Percentiles rank a stretch among this genome's conserved stretches.
Conservation (phyloP, 2,888 invertebrate species). For the Drosophila sordidapex region DNA sequence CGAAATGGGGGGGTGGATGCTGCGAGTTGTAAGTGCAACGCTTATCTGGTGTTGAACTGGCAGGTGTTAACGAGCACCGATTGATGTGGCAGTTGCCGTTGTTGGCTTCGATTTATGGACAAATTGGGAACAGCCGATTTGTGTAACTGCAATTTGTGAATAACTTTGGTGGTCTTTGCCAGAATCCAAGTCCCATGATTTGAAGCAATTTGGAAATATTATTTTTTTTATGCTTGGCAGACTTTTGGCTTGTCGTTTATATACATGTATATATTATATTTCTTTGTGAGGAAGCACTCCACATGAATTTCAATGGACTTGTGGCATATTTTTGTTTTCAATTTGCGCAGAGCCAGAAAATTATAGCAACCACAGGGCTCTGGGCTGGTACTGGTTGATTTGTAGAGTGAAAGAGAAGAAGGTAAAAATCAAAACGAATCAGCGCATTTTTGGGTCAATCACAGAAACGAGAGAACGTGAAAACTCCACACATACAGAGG, state of each 20-base stretch:
- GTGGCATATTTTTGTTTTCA: slow-evolving; percentile 64
- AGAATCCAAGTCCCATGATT: slow-evolving; percentile 24
- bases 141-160: neutral
- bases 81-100: slow-evolving; percentile 24
- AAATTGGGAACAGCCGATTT: neutral
- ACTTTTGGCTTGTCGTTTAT: slow-evolving; percentile 6
- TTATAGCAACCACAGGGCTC: slow-evolving; percentile 16
- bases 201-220: slow-evolving; percentile 33
- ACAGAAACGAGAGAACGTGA: slow-evolving; percentile 30
- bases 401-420: slow-evolving; percentile 17
- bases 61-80: slow-evolving; percentile 55
- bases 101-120: slow-evolving; percentile 12
- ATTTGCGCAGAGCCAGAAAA: slow-evolving; percentile 47
- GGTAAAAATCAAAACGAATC: slow-evolving; percentile 74
- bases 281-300: slow-evolving; percentile 1
- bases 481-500: slow-evolving; percentile 23
- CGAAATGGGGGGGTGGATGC: neutral
- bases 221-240: slow-evolving; percentile 8
- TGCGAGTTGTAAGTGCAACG: slow-evolving; percentile 24
- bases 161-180: slow-evolving; percentile 6
- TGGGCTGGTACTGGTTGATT: slow-evolving; percentile 1
- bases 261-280: neutral
- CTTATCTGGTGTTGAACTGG: slow-evolving; percentile 27
- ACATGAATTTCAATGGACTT: slow-evolving; percentile 38
- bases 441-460: slow-evolving; percentile 78